phyloP scores from a whole-genome alignment of 2,888 invertebrate species.

The Anagyrus pseudococci region DNA sequence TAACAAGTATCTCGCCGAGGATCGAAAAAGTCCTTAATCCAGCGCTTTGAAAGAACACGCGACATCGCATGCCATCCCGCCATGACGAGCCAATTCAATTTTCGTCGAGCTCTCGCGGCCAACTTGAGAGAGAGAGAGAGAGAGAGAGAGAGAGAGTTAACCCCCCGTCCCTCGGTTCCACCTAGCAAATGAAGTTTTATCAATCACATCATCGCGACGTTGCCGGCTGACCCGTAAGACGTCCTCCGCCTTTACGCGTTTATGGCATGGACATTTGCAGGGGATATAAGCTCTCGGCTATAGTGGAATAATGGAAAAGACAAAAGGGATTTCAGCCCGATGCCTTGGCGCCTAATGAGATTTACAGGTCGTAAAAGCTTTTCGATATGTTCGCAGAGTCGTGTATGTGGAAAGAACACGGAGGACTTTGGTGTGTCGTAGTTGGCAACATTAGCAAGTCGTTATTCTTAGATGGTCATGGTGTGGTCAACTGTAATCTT shows the following conservation, averaged over 20 bases:
- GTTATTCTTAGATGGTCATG: no score
- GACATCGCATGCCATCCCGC: constrained; percentile 19
- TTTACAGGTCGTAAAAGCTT: constrained; percentile 29
- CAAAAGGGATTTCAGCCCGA: constrained; percentile 22
- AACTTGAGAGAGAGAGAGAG: no score
- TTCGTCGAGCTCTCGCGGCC: no score
- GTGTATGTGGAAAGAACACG: not conserved
- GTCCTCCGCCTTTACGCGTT: constrained; percentile 2
- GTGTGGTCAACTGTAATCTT: no score
- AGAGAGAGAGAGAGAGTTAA: no score
- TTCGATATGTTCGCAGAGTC: not conserved
- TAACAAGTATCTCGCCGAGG: no score
- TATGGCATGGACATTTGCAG: not conserved
- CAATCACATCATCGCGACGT: constrained; percentile 17
- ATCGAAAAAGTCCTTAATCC: no score
- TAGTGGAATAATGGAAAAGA: constrained; percentile 20
- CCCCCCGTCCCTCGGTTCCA: no score
- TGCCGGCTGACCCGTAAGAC: no score
- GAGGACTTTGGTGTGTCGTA: not conserved
- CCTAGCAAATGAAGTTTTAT: constrained; percentile 12
- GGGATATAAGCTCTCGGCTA: not conserved
- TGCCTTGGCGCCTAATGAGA: constrained; percentile 16
- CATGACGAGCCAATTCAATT: constrained; percentile 6
- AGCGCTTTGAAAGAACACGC: constrained; percentile 2
- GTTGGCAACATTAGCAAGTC: no score